These are phyloP conservation scores for Galbula dea DNA, from an alignment of 2,113 vertebrate genomes.

Conservation along the genomic window DNA sequence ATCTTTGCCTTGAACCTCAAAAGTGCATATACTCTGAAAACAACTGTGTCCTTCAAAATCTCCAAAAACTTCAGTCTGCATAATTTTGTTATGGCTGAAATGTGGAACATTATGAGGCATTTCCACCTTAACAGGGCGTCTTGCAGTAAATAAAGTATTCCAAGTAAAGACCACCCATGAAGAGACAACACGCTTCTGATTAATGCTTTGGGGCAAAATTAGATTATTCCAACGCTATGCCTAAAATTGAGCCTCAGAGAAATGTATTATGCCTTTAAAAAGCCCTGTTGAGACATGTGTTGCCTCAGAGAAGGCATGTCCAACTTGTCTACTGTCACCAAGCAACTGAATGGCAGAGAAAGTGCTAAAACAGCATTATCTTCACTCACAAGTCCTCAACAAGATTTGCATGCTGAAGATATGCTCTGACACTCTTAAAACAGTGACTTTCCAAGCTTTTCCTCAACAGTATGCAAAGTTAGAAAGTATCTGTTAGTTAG, in stretches of 20 bases:
- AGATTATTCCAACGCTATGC: not conserved
- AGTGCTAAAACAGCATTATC: not conserved
- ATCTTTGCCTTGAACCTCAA: not conserved
- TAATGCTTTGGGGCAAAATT: not conserved
- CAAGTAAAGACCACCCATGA: not conserved
- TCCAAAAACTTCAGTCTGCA: not conserved
- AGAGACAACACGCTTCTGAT: conserved; percentile 2
- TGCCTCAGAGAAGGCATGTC: not conserved
- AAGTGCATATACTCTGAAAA: not conserved
- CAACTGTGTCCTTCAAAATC: not conserved
- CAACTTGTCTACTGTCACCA: not conserved
- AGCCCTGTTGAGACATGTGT: not conserved
- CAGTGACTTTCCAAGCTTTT: not conserved
- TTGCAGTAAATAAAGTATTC: not conserved
- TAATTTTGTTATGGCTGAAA: not conserved
- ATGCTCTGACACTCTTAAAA: not conserved
- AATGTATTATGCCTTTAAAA: not conserved
- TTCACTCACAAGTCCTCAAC: not conserved
- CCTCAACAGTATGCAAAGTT: not conserved
- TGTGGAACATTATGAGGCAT: not conserved
- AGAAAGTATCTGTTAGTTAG: not conserved
- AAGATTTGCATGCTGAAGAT: not conserved
- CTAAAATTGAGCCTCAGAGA: not conserved
- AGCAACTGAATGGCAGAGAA: not conserved
- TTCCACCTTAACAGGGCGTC: not conserved